Base-by-base conservation (phyloP, 2,888 invertebrate genomes). In the Rugalucina vietnamica region DNA sequence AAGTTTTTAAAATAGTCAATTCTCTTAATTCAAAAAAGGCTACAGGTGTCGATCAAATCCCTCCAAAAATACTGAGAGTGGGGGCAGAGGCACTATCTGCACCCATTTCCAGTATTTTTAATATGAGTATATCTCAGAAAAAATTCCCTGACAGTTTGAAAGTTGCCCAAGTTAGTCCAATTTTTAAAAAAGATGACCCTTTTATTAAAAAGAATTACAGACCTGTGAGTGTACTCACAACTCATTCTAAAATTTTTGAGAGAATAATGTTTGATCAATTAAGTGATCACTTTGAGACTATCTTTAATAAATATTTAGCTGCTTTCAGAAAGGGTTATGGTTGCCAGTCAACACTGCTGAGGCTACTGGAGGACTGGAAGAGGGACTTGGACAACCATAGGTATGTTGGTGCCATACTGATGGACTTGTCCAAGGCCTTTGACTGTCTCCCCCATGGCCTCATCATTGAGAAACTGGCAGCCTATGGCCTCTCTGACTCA, bases 361-460 rank as follows among this genome's bases (percentile, higher is more conserved):
- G n/a, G n/a, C n/a, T n/a, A n/a, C n/a, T n/a, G n/a, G n/a, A n/a
- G n/a, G 39, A 70, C 70, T 70, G 36, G 70, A 70, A 70, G 5
- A 36, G 21, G 70, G 70, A 36, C 21, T 24, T 70, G 39, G 70
- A 36, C 24, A 39, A 70, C 5, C 36, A 70, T 4, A 8, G 36
- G 21, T 70, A 36, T 70, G 70, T 70, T 12, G 70, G 37, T 2
- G 36, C 70, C 32, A 36, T 70, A 29, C 70, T 70, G 1, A 70
- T 70, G 36, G 70, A 70, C 29, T 24, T 70, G 37, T 70, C 70
- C 70, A 70, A 70, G 24, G 70, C 70, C n/a, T 70, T 70, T 21
- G 70, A 70, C 70, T 70, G 70, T 24, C n/a, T n/a, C n/a, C n/a
- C n/a, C n/a, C 70, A 70, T 70, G 70, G 36, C 39, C 39, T 70